Evolutionary conservation across 2,888 invertebrate species (phyloP).

Genomic region (Oscheius sp.): DNA sequence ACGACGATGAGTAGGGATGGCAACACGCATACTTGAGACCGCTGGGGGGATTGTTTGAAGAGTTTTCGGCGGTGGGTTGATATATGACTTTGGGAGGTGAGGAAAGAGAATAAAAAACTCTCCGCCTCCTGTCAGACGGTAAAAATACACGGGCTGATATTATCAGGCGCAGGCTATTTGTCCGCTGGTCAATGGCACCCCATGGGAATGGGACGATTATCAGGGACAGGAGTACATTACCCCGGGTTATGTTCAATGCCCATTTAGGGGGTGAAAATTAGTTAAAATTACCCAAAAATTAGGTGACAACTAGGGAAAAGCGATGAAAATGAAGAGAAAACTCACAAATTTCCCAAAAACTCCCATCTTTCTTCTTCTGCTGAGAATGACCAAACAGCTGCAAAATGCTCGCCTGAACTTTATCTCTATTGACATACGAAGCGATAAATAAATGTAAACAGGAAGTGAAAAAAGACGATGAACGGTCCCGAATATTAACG

Average conservation of each 20-base stretch:
- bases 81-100: background rate
- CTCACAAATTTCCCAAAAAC: slow-evolving; percentile 9
- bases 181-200: no score
- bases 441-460: no score
- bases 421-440: background rate
- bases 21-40: slow-evolving; percentile 26
- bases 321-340: background rate
- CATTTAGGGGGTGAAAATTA: background rate
- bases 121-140: slow-evolving; percentile 1
- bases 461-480: no score
- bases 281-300: no score
- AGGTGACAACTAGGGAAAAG: background rate
- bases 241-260: no score
- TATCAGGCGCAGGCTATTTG: background rate
- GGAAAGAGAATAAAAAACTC: background rate
- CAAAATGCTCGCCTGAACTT: background rate
- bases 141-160: slow-evolving; percentile 7
- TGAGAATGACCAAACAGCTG: background rate
- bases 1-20: slow-evolving; percentile 16
- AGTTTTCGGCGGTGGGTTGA: background rate
- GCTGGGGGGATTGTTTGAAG: slow-evolving; percentile 7
- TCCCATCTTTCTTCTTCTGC: slow-evolving; percentile 19
- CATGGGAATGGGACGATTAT: no score
- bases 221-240: no score
- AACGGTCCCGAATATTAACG: no score